These are phyloP conservation scores for Corythaixoides concolor DNA, from an alignment of 2,113 vertebrate species.

Conservation along the genomic window DNA sequence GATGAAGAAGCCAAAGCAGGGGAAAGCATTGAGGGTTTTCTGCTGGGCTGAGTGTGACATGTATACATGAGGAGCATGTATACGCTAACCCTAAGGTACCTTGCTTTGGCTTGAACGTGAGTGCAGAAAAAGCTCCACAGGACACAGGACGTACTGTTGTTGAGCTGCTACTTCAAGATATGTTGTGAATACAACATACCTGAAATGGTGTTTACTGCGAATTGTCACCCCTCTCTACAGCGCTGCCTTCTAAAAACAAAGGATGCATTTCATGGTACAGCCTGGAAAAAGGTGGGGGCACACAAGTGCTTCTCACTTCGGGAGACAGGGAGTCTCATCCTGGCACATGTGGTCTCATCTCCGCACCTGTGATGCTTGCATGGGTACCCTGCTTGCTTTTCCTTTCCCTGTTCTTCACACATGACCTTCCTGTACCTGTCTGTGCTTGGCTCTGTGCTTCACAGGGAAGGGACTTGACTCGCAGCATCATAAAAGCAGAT, in stretches of 20 bases:
- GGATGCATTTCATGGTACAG: background rate
- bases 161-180: background rate
- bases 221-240: background rate
- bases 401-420: background rate
- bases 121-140: background rate
- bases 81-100: background rate
- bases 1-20: background rate
- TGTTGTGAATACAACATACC: background rate
- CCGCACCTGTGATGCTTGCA: background rate
- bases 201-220: background rate
- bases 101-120: background rate
- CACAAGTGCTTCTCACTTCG: accelerated
- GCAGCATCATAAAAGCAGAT: background rate
- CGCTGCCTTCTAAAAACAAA: background rate
- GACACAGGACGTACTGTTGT: background rate
- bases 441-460: background rate
- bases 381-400: background rate
- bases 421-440: background rate
- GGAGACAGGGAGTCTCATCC: accelerated
- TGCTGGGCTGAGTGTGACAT: background rate
- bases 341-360: background rate
- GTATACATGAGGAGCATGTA: background rate
- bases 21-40: background rate
- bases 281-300: background rate
- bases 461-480: background rate